Evolutionary conservation across 2,888 invertebrate genomes (phyloP).

Genomic region (Amphipoea lucens): DNA sequence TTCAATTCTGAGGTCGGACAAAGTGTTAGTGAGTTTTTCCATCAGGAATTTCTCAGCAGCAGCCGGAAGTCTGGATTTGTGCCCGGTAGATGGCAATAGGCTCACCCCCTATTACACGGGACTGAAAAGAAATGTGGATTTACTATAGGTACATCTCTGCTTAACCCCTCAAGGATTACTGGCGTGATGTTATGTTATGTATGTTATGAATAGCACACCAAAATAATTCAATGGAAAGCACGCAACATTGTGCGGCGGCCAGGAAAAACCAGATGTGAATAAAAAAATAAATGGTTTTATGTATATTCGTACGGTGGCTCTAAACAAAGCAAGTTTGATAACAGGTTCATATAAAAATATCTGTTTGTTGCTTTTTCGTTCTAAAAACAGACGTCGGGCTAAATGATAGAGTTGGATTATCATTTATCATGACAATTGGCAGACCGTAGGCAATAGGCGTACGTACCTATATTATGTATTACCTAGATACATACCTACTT

Average conservation of each 20-base stretch:
- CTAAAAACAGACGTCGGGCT: slow-evolving; percentile 5
- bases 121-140: neutral
- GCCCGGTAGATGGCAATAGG: neutral
- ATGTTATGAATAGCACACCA: neutral
- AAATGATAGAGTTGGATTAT: neutral
- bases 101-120: neutral
- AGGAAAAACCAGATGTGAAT: slow-evolving; percentile 29
- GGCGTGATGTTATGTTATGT: neutral
- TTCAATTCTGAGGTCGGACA: neutral
- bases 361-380: slow-evolving; percentile 15
- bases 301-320: slow-evolving; percentile 14
- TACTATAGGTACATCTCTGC: neutral
- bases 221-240: slow-evolving; percentile 26
- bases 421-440: neutral
- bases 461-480: neutral
- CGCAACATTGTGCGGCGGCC: slow-evolving; percentile 2
- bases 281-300: slow-evolving; percentile 14
- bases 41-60: neutral
- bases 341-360: slow-evolving; percentile 20
- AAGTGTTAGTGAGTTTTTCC: neutral
- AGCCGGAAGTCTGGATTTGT: neutral
- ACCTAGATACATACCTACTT: neutral
- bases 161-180: neutral
- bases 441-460: neutral
- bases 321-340: slow-evolving; percentile 39